Base-by-base conservation (phyloP, 1,140 invertebrate species). In the Euwallacea fornicatus region DNA sequence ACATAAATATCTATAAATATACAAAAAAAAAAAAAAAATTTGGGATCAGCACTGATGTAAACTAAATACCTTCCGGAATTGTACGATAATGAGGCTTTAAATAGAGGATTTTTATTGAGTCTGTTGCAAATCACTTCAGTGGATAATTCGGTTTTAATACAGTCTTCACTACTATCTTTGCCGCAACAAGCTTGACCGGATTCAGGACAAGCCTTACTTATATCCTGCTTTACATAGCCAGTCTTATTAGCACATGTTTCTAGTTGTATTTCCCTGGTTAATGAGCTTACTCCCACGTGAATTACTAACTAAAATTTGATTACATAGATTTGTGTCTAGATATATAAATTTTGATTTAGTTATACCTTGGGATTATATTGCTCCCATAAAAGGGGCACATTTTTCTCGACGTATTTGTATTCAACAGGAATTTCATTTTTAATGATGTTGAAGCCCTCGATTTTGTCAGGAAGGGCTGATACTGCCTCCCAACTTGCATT, bases 401-500 rank as follows among this genome's bases (percentile, higher is more conserved):
- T 82, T 44, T 83, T 76, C 71, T 86, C 82, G 7, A 91, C 88
- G 72, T 85, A 81, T 16, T 87, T 79, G 78, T 93, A 93, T 7
- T 83, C 84, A 21, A 93, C 90, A 7, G 89, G 88, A 72, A 91
- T 83, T 81, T 91, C 85, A 66, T 86, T 71, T 41, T 81, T 81
- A 16, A 90, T 81, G 33, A 92, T 76, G 71, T 87, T 83, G 13
- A 88, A 79, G 9, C 82, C 82, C 54, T 83, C 81, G 72, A 83
- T 80, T 67, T 85, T 81, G 16, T 83, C 81, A 42, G 84, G 82
- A 68, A 91, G 79, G 65, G 87, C 76, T 77, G 88, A 87, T 0
- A 92, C 91, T 15, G 88, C 87, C 77, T 90, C 87, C 91, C 91
- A 93, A 78, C 91, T 93, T 0, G 91, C 88, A 79, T 94, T 94